Percentiles rank a stretch among this genome's conserved stretches.
Conservation (phyloP, 2,113 vertebrate genomes). For the Micronycteris hirsuta region DNA sequence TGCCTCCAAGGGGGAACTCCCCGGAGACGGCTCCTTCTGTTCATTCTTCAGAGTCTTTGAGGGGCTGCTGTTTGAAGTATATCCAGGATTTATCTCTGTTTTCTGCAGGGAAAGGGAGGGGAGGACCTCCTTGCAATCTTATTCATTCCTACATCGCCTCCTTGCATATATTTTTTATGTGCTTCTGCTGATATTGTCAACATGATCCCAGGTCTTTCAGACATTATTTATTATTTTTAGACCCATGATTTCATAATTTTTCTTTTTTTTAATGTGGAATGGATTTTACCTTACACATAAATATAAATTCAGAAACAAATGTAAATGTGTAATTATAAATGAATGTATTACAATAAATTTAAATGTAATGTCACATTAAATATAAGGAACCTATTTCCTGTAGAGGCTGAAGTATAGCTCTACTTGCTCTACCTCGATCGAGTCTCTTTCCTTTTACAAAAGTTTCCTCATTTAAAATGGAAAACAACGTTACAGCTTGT, state of each 20-base stretch:
- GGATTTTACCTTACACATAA: not conserved
- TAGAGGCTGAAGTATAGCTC: not conserved
- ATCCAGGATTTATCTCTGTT: not conserved
- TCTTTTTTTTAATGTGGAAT: not conserved
- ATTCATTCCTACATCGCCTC: not conserved
- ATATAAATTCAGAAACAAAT: not conserved
- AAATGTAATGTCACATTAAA: not conserved
- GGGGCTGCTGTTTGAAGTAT: not conserved
- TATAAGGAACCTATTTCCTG: not conserved
- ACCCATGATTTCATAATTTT: not conserved
- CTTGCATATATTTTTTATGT: not conserved
- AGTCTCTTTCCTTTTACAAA: not conserved
- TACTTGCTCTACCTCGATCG: not conserved
- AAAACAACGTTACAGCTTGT: slow-evolving; percentile 13
- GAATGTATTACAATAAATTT: not conserved
- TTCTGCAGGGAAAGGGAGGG: not conserved
- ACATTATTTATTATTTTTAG: not conserved
- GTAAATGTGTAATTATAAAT: not conserved
- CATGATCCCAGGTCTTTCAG: not conserved
- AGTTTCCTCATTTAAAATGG: slow-evolving; percentile 24
- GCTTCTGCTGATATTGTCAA: not conserved
- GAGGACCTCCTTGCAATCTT: no score
- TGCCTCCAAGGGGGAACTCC: not conserved
- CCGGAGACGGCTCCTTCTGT: not conserved
- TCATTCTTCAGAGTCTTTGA: not conserved